Evolutionary conservation across 2,113 vertebrate genomes (phyloP), one percentile per base, ranked within the genome.

Genomic region (Gnathonemus longibarbis): DNA sequence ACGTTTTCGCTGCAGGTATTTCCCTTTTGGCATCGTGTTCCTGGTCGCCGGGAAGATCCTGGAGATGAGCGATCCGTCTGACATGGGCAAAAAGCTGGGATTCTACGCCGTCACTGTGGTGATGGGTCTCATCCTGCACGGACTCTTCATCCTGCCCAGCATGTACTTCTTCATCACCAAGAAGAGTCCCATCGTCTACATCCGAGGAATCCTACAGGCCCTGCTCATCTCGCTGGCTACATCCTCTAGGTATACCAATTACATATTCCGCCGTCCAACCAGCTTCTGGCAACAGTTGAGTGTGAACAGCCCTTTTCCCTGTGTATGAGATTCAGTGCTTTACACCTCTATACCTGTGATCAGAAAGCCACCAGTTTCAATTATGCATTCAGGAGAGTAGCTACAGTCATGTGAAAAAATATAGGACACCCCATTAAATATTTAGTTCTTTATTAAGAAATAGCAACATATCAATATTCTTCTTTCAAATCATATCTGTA

Each of bases 121-220:
- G 85, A 98, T 98, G 0, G 98, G 98, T 48, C 95, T 99, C 56
- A 96, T 99, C 87, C 94, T 99, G 74, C 98, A 99, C 0, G 98
- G 98, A 62, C 95, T 99, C 27, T 97, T 99, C 90, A 98, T 99
- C 90, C 96, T 99, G 91, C 98, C 98, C 49, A 95, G 97, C 93
- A 97, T 99, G 95, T 99, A 99, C 93, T 98, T 98, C 96, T 96
- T 98, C 92, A 98, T 99, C 95, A 99, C 98, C 93, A 99, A 96
- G 94, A 99, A 99, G 93, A 99, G 99, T 89, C 98, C 98, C 88
- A 97, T 99, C 0, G 97, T 99, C 92, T 99, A 99, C 94, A 99
- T 99, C 93, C 96, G 98, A 1, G 98, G 98, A n/a, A 96, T 99
- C 91, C 96, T 99, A 90, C 98, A 99, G 94, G 98, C 98, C 77